phyloP scores from a whole-genome alignment of 2,888 invertebrate species.

The Anthrax anthrax region DNA sequence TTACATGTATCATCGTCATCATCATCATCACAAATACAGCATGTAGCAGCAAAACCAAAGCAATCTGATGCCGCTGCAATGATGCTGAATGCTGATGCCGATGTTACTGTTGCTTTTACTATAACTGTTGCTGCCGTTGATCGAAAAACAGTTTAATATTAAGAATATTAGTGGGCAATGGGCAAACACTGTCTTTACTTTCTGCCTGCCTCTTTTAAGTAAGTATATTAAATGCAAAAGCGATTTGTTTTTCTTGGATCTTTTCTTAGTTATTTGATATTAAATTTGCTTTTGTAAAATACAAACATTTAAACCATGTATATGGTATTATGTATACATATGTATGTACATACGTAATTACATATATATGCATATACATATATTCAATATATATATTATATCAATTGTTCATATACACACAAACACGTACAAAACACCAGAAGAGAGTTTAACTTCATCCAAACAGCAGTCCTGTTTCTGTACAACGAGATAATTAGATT shows the following conservation, averaged over 20 bases:
- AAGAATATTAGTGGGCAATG: background rate
- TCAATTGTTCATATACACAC: too few relatives aligned
- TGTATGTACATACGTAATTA: background rate
- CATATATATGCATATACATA: background rate
- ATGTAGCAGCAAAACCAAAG: background rate
- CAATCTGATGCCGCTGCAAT: background rate
- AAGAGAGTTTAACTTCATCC: background rate
- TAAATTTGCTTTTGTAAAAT: constrained; percentile 1
- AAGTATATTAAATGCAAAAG: constrained; percentile 3
- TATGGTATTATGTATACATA: background rate
- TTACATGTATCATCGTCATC: too few relatives aligned
- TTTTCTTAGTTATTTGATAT: background rate
- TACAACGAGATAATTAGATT: constrained; percentile 17
- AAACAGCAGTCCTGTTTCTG: constrained; percentile 11
- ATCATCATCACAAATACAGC: too few relatives aligned
- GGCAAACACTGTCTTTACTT: background rate
- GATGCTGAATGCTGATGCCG: background rate
- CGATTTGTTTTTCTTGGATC: constrained; percentile 7
- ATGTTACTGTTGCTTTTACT: background rate
- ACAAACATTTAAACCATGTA: too few relatives aligned
- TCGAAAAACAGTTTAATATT: too few relatives aligned
- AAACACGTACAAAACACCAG: too few relatives aligned
- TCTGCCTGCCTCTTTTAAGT: constrained; percentile 5
- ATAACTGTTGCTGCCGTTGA: too few relatives aligned
- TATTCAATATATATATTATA: background rate